These are phyloP conservation scores for Apis florea DNA, from an alignment of 1,140 invertebrate species.

Conservation along the genomic window DNA sequence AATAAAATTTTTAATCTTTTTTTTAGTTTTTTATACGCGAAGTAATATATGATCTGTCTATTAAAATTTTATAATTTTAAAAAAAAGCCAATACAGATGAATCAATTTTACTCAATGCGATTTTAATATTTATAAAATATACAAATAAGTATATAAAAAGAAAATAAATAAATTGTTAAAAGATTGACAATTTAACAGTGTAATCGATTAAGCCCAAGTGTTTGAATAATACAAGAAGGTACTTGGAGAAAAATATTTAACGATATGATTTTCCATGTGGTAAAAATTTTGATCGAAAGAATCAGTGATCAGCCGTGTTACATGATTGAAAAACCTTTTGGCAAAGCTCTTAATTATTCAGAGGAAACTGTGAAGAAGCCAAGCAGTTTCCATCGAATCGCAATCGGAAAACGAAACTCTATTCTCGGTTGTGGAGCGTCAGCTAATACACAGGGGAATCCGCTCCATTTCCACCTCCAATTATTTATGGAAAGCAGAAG, in stretches of 20 bases:
- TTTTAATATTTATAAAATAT: too few relatives aligned
- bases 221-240: too few relatives aligned
- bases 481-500: constrained; percentile 65
- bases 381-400: constrained; percentile 11
- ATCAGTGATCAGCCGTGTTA: not conserved
- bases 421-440: not conserved
- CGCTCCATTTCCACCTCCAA: constrained; percentile 59
- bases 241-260: not conserved
- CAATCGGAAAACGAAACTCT: constrained; percentile 26
- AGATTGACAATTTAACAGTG: too few relatives aligned
- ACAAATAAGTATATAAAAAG: too few relatives aligned
- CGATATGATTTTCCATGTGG: not conserved
- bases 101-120: too few relatives aligned
- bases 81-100: too few relatives aligned
- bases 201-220: too few relatives aligned
- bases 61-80: too few relatives aligned
- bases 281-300: not conserved
- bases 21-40: too few relatives aligned
- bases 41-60: too few relatives aligned
- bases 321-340: not conserved
- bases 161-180: too few relatives aligned
- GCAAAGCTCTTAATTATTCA: constrained; percentile 24
- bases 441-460: constrained; percentile 55
- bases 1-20: too few relatives aligned
- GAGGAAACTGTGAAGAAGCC: constrained; percentile 20